phyloP scores from a whole-genome alignment of 2,113 vertebrate genomes.

The Peromyscus leucopus region DNA sequence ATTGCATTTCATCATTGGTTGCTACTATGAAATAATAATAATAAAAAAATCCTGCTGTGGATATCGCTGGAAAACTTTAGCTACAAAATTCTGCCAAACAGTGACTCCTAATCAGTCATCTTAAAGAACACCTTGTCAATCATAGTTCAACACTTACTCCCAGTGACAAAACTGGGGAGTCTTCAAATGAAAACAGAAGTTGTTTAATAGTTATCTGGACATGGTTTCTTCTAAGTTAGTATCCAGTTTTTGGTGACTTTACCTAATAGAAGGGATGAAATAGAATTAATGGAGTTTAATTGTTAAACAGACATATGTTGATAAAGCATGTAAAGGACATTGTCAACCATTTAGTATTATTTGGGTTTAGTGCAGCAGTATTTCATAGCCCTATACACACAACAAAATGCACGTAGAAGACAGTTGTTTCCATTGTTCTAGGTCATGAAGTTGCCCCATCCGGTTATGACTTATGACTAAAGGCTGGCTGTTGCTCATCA shows the following conservation, averaged over 20 bases:
- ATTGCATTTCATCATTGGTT: slow-evolving; percentile 88
- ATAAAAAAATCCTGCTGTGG: background rate
- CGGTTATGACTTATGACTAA: background rate
- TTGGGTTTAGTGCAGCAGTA: background rate
- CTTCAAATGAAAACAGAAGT: slow-evolving; percentile 58
- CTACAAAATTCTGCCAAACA: slow-evolving; percentile 76
- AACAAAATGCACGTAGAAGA: slow-evolving; percentile 8
- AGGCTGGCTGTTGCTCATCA: background rate
- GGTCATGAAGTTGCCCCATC: background rate
- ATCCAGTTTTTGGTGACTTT: slow-evolving; percentile 28
- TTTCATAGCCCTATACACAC: slow-evolving; percentile 15
- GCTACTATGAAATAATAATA: slow-evolving; percentile 83
- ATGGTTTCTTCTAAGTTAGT: slow-evolving; percentile 58
- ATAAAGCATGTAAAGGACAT: background rate
- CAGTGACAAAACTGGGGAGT: slow-evolving; percentile 79
- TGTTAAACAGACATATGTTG: background rate
- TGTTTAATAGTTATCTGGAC: slow-evolving; percentile 73
- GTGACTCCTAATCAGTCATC: slow-evolving; percentile 86
- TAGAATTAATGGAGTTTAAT: background rate
- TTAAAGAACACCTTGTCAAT: slow-evolving; percentile 84
- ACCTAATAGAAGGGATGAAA: background rate
- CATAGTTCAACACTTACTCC: slow-evolving; percentile 84
- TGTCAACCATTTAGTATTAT: background rate
- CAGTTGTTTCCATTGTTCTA: background rate
- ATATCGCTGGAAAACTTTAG: no score